These are phyloP conservation scores for Ceratoteleas bidentatus DNA, from an alignment of 1,140 invertebrate species.

Conservation along the genomic window DNA sequence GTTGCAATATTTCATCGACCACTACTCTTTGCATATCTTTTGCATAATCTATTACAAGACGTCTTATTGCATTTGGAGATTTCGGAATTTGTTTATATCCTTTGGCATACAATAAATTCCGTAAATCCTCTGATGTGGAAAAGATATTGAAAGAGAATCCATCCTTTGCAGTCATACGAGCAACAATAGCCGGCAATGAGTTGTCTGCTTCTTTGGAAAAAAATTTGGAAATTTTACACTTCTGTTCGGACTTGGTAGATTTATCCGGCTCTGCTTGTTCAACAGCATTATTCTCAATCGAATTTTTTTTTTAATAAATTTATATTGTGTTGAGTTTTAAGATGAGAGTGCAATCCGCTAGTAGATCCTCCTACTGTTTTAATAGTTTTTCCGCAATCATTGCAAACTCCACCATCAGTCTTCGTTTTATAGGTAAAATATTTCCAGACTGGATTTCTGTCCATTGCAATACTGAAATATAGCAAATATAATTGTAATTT, in stretches of 20 bases:
- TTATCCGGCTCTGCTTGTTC: not conserved
- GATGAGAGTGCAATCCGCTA: conserved; percentile 68
- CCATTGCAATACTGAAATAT: not conserved
- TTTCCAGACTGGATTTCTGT: not conserved
- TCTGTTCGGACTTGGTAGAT: not conserved
- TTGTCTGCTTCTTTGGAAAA: not conserved
- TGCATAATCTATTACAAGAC: not conserved
- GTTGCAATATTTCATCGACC: not conserved
- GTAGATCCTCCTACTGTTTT: conserved; percentile 60
- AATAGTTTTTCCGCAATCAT: conserved; percentile 70
- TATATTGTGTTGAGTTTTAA: not conserved
- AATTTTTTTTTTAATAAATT: not conserved
- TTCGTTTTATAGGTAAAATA: not conserved
- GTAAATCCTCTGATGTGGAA: not conserved
- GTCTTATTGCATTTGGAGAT: not conserved
- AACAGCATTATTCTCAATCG: not conserved
- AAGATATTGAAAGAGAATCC: not conserved
- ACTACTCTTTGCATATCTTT: not conserved
- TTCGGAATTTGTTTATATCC: not conserved
- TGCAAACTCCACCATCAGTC: not conserved
- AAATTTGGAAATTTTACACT: not conserved
- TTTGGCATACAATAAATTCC: not conserved
- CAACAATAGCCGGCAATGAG: not conserved
- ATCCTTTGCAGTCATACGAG: not conserved
- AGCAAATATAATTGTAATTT: no score